Evolutionary conservation across 2,888 invertebrate species (phyloP).

Genomic region (Yponomeuta evonymella): DNA sequence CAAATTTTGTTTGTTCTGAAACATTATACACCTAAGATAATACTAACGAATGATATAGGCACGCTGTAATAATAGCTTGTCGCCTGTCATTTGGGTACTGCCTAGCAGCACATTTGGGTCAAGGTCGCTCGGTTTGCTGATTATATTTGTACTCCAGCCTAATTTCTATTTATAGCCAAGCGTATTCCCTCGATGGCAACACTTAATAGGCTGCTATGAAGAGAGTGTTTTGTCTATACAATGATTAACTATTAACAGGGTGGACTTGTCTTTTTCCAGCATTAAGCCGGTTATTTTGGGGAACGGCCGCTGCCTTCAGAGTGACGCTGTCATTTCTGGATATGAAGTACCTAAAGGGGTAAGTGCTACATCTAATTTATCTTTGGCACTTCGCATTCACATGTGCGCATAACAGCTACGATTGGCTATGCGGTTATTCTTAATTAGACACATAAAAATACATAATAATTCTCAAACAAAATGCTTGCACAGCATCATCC

Average conservation of each 20-base stretch:
- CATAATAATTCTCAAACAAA: neutral
- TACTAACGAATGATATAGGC: neutral
- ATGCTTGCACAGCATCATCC: constrained; percentile 4
- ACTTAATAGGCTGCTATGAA: neutral
- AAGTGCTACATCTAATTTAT: constrained; percentile 37
- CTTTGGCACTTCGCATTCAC: too few relatives aligned
- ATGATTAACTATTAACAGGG: neutral
- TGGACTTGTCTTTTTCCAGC: constrained; percentile 53
- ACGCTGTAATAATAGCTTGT: neutral
- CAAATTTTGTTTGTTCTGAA: too few relatives aligned
- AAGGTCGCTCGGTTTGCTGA: neutral
- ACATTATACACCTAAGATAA: neutral
- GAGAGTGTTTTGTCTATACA: neutral
- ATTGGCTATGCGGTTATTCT: too few relatives aligned
- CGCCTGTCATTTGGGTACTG: neutral
- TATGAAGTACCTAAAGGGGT: constrained; percentile 89
- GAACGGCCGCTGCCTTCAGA: constrained; percentile 84
- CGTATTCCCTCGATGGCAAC: neutral
- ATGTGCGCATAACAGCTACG: too few relatives aligned
- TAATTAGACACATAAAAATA: too few relatives aligned
- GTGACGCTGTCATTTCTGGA: constrained; percentile 84
- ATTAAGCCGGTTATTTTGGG: constrained; percentile 90
- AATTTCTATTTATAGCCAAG: neutral
- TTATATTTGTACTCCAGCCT: neutral
- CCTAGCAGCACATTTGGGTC: neutral